Percentiles rank a stretch among this genome's conserved stretches.
Evolutionary conservation across 1,140 invertebrate genomes (phyloP).

Genomic region (Lepidurus couesii): DNA sequence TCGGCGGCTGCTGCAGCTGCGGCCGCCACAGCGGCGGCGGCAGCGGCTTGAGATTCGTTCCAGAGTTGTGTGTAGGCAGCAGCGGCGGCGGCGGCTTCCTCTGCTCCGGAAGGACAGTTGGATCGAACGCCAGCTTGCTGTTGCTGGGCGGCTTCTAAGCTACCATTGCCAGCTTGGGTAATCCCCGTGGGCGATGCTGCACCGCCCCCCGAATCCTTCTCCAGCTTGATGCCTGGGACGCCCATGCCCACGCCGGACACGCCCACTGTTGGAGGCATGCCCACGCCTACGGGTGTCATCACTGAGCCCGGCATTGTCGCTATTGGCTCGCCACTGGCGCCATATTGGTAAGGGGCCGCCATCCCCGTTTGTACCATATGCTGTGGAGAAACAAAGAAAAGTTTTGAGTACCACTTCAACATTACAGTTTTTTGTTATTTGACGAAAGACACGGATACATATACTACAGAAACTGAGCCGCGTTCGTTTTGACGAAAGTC

Average conservation of each 20-base stretch:
- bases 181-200: slow-evolving; percentile 43
- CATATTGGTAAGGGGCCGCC: slow-evolving; percentile 70
- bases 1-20: slow-evolving; percentile 46
- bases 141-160: neutral
- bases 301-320: slow-evolving; percentile 24
- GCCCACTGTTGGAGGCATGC: slow-evolving; percentile 41
- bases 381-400: slow-evolving; percentile 56
- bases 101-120: slow-evolving; percentile 45
- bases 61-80: slow-evolving; percentile 37
- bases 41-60: slow-evolving; percentile 30
- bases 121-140: slow-evolving; percentile 32
- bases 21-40: slow-evolving; percentile 45
- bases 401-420: neutral
- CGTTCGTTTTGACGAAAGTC: slow-evolving; percentile 22
- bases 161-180: neutral
- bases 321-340: slow-evolving; percentile 48
- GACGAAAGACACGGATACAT: neutral
- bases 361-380: slow-evolving; percentile 93
- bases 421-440: slow-evolving; percentile 5
- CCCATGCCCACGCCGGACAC: slow-evolving; percentile 37
- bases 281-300: slow-evolving; percentile 36
- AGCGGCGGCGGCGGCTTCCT: slow-evolving; percentile 48
- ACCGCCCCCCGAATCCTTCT: slow-evolving; percentile 49
- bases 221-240: slow-evolving; percentile 50
- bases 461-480: slow-evolving; percentile 30